These are phyloP conservation scores for Hylaea fasciaria DNA, from an alignment of 2,888 invertebrate species.

Conservation along the genomic window DNA sequence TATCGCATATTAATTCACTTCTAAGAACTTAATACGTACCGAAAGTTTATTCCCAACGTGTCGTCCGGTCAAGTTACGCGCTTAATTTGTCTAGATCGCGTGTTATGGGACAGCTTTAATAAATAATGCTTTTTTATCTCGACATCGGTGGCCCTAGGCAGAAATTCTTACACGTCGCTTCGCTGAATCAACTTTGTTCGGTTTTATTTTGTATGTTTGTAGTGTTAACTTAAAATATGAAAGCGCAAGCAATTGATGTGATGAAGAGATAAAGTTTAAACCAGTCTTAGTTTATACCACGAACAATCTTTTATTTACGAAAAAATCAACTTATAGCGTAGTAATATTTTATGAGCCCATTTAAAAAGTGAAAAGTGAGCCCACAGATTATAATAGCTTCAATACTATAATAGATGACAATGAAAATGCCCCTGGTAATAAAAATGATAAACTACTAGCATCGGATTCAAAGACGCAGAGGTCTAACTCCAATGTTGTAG, in stretches of 20 bases:
- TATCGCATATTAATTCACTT: conserved; percentile 53
- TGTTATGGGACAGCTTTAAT: conserved; percentile 72
- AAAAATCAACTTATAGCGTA: background rate
- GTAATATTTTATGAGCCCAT: conserved; percentile 11
- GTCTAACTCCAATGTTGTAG: conserved; percentile 20
- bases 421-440: conserved; percentile 51
- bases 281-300: conserved; percentile 9
- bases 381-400: conserved; percentile 47
- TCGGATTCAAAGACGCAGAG: conserved; percentile 32
- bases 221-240: conserved; percentile 50
- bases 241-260: conserved; percentile 45
- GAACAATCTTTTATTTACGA: background rate
- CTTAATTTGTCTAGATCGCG: conserved; percentile 83
- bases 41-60: conserved; percentile 60
- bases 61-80: conserved; percentile 76
- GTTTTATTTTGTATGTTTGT: conserved; percentile 53
- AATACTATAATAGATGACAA: conserved; percentile 46
- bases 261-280: conserved; percentile 37
- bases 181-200: conserved; percentile 71
- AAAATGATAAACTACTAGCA: conserved; percentile 58
- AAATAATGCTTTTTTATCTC: conserved; percentile 81
- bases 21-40: conserved; percentile 62
- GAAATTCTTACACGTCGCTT: conserved; percentile 81
- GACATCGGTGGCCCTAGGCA: conserved; percentile 71
- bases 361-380: conserved; percentile 22